phyloP scores from a whole-genome alignment of 2,797 vertebrate genomes.

The Macropus fuliginosus region DNA sequence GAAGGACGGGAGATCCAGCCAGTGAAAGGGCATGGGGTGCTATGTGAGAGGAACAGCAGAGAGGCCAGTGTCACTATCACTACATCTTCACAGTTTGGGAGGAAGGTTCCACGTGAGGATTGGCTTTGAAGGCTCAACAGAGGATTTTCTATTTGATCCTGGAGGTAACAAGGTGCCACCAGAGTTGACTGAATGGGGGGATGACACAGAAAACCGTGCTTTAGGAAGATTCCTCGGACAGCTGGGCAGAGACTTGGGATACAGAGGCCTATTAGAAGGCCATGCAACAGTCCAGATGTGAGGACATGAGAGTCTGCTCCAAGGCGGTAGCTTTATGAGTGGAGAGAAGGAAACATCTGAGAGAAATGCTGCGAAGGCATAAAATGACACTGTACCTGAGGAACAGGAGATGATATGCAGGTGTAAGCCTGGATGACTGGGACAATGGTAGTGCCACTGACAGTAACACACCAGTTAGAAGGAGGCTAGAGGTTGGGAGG shows the following conservation, averaged over 20 bases:
- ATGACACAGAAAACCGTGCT: neutral
- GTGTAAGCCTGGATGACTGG: neutral
- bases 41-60: neutral
- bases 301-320: neutral
- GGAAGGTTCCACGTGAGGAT: neutral
- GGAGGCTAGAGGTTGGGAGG: neutral
- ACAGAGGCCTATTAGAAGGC: neutral
- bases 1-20: neutral
- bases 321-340: neutral
- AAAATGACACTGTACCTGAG: neutral
- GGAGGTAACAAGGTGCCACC: neutral
- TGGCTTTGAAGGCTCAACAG: neutral
- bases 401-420: neutral
- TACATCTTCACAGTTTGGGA: neutral
- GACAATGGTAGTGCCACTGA: neutral
- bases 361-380: neutral
- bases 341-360: neutral
- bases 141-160: neutral
- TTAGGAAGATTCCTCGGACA: neutral
- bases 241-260: neutral
- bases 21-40: neutral
- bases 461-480: neutral
- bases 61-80: neutral
- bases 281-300: neutral
- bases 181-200: neutral